Conservation (phyloP, 2,888 invertebrate genomes). For the Amblyjoppa fuscipennis region DNA sequence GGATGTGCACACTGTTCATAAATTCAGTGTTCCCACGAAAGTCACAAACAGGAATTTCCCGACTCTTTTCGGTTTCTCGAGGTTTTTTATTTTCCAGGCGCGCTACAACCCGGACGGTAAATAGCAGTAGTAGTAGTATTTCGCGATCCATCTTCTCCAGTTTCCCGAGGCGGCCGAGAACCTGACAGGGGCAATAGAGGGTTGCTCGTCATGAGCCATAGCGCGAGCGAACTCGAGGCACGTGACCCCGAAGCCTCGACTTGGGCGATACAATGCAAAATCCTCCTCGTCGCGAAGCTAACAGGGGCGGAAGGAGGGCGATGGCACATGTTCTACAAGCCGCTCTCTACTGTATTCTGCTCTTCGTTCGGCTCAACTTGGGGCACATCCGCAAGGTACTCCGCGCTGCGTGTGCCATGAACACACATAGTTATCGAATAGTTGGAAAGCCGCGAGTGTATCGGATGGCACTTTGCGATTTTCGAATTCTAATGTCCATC, state of each 20-base stretch:
- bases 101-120: too few species aligned
- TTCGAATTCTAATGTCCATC: neutral
- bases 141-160: slow-evolving; percentile 1
- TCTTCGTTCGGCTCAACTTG: slow-evolving; percentile 49
- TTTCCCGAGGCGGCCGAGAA: slow-evolving; percentile 39
- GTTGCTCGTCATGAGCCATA: slow-evolving; percentile 40
- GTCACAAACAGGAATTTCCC: too few species aligned
- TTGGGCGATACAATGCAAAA: slow-evolving; percentile 66
- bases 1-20: too few species aligned
- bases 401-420: neutral
- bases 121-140: neutral
- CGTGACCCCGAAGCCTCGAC: slow-evolving; percentile 63
- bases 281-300: slow-evolving; percentile 53
- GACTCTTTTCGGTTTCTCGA: too few species aligned
- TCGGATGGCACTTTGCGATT: neutral
- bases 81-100: too few species aligned
- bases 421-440: slow-evolving; percentile 1
- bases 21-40: too few species aligned
- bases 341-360: slow-evolving; percentile 51
- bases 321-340: slow-evolving; percentile 65
- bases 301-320: slow-evolving; percentile 23
- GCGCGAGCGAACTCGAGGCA: slow-evolving; percentile 47
- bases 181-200: slow-evolving; percentile 58
- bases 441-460: neutral
- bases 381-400: slow-evolving; percentile 10